These are phyloP conservation scores for Caenorhabditis drosophilae DNA, from an alignment of 2,888 invertebrate species.

Conservation along the genomic window DNA sequence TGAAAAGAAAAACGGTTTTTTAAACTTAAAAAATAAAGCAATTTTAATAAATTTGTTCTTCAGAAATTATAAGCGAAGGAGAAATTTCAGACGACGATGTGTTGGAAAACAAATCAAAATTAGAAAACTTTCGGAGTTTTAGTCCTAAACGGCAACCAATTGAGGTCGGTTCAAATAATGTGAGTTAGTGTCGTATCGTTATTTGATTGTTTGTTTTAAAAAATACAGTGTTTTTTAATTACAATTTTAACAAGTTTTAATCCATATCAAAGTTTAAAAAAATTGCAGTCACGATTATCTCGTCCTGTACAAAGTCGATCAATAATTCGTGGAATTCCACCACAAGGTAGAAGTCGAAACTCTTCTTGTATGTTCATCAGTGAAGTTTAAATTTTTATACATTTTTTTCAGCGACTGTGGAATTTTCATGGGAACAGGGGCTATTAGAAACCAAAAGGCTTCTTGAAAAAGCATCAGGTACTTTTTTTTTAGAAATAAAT, in stretches of 20 bases:
- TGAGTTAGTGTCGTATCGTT: slow-evolving; percentile 17
- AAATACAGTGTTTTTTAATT: background rate
- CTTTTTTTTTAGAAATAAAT: background rate
- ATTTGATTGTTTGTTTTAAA: background rate
- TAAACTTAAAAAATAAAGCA: background rate
- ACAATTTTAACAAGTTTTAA: background rate
- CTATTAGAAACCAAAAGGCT: background rate
- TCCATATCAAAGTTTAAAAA: too few species aligned
- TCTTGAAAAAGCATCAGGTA: slow-evolving; percentile 1
- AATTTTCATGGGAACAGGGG: background rate
- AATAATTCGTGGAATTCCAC: slow-evolving; percentile 1
- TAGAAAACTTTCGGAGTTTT: background rate
- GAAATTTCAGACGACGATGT: slow-evolving; percentile 3
- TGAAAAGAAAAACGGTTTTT: slow-evolving; percentile 2
- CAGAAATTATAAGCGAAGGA: background rate
- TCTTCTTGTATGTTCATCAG: background rate
- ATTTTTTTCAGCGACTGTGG: background rate
- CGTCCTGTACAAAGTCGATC: background rate
- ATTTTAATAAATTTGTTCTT: background rate
- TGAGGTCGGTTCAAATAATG: slow-evolving; percentile 41
- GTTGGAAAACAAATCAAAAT: background rate
- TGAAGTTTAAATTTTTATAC: too few species aligned
- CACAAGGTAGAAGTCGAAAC: background rate
- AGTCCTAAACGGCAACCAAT: slow-evolving; percentile 8
- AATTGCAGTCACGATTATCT: background rate